A percentile compares a stretch with the other conserved stretches of the same genome.
Conservation (phyloP, 2,113 vertebrate genomes). For the Pygoscelis adeliae region DNA sequence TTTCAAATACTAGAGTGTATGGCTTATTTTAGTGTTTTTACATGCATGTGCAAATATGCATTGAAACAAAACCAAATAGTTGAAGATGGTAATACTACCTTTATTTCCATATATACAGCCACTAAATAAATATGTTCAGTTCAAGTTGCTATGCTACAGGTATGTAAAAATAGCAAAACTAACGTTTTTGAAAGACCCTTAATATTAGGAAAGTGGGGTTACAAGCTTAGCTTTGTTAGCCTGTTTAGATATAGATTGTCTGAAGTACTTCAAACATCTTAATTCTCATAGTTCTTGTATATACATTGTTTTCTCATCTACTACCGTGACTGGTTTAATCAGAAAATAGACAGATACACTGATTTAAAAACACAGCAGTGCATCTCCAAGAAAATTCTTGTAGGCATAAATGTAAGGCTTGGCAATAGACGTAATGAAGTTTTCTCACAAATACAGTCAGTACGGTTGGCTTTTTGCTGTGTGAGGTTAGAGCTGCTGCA, state of each 20-base stretch:
- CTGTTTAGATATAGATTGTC: background rate
- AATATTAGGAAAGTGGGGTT: background rate
- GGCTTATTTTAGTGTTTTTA: background rate
- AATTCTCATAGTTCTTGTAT: background rate
- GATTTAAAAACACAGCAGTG: background rate
- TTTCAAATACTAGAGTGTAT: background rate
- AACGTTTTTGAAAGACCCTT: background rate
- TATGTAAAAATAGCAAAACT: background rate
- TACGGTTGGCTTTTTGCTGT: background rate
- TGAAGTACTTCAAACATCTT: background rate
- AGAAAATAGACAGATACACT: background rate
- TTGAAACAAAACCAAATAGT: background rate
- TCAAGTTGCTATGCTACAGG: background rate
- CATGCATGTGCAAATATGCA: background rate
- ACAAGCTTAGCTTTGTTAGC: background rate
- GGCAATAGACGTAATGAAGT: background rate
- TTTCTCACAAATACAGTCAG: background rate
- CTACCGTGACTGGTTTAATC: background rate
- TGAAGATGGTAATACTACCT: background rate
- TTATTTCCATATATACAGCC: background rate
- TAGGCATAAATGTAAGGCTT: background rate
- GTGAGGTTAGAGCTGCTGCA: background rate
- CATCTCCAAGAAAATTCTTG: background rate
- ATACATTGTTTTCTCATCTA: rapidly evolving
- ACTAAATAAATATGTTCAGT: background rate